phyloP scores from a whole-genome alignment of 2,113 vertebrate species.

The Trichomycterus rosablanca region DNA sequence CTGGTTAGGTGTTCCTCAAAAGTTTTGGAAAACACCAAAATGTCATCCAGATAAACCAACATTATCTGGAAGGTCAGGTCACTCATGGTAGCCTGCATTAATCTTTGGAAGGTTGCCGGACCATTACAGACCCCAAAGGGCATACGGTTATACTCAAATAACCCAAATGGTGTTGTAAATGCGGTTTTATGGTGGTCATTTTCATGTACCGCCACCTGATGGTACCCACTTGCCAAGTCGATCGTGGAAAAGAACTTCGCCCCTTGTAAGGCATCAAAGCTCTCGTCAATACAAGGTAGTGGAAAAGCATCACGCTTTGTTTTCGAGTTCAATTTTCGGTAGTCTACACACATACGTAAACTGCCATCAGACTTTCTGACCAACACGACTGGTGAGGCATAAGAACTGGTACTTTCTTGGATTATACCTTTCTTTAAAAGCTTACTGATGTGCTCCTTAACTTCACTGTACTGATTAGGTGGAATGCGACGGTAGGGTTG shows the following conservation, averaged over 20 bases:
- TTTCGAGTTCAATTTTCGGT: neutral
- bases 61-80: constrained; percentile 2
- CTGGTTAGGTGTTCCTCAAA: constrained; percentile 15
- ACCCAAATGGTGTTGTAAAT: constrained; percentile 11
- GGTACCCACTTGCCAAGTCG: constrained; percentile 15
- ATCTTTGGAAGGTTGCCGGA: neutral
- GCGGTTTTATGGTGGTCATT: neutral
- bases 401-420: neutral
- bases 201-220: constrained; percentile 20
- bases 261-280: constrained; percentile 18
- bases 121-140: constrained; percentile 8
- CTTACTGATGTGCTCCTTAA: constrained; percentile 10
- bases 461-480: constrained; percentile 2
- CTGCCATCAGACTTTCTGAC: neutral
- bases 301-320: neutral
- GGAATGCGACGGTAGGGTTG: constrained; percentile 6
- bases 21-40: constrained; percentile 9
- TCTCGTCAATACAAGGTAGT: constrained; percentile 16
- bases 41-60: no score
- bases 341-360: neutral
- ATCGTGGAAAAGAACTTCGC: constrained; percentile 11
- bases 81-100: constrained; percentile 13
- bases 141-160: constrained; percentile 12
- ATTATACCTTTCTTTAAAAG: constrained; percentile 14
- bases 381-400: neutral